These are phyloP conservation scores for Leptodactylus fuscus DNA, from an alignment of 2,113 vertebrate species.

Conservation along the genomic window DNA sequence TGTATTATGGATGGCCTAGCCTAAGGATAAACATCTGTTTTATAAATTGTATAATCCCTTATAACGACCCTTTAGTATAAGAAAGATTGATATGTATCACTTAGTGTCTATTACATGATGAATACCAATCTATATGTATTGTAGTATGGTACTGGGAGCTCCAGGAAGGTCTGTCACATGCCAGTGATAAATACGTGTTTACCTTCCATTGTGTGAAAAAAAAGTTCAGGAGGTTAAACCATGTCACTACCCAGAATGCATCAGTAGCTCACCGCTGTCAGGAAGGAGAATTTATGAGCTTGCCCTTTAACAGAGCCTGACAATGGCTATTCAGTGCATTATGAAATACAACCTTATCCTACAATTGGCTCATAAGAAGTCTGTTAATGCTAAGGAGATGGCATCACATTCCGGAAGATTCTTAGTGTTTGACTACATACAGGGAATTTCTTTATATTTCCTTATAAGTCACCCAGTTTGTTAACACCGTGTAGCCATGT, in stretches of 20 bases:
- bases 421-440: neutral
- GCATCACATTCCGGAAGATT: neutral
- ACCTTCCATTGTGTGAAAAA: neutral
- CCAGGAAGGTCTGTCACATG: neutral
- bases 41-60: too few relatives aligned
- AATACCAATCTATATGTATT: neutral
- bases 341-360: neutral
- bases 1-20: too few relatives aligned
- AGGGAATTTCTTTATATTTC: neutral
- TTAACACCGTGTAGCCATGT: neutral
- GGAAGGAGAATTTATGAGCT: slow-evolving; percentile 29
- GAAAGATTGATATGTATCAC: too few relatives aligned
- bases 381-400: neutral
- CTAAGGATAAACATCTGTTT: too few relatives aligned
- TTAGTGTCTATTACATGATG: too few relatives aligned
- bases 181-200: too few relatives aligned
- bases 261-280: neutral
- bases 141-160: neutral
- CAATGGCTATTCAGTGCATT: neutral
- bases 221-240: neutral
- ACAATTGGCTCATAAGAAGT: neutral
- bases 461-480: too few relatives aligned
- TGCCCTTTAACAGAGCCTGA: neutral
- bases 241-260: slow-evolving; percentile 24
- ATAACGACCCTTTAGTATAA: too few relatives aligned